Base-by-base conservation (phyloP, 1,140 invertebrate genomes). In the Platyura marginata region DNA sequence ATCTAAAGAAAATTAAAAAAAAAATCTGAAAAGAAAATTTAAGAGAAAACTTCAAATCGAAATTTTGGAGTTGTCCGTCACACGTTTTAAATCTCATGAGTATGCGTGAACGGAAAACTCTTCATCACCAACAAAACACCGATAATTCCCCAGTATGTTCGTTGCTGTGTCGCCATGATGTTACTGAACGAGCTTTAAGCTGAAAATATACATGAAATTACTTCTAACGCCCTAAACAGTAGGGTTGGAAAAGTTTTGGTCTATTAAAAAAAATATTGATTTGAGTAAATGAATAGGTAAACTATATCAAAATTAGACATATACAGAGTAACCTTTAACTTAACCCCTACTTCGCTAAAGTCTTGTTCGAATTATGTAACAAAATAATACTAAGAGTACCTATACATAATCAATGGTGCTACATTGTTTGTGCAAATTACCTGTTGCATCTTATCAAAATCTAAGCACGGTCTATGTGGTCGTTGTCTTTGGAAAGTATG, bases 401-500 rank as follows among this genome's bases (percentile, higher is more conserved):
- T n/a, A n/a, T n/a, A n/a, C n/a, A n/a, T n/a, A n/a, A n/a, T n/a
- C n/a, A n/a, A n/a, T n/a, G n/a, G n/a, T n/a, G n/a, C n/a, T n/a
- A n/a, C n/a, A n/a, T n/a, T n/a, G 25, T 29, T 29, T 8, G 25
- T 13, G 13, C 8, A 5, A 51, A 54, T 60, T 48, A 60, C 58
- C 49, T 60, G 58, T 68, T 91, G 88, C 88, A 93, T 93, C 72
- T 93, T 93, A 66, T 93, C 88, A 63, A 93, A 93, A 69, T 93
- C 87, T 55, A 93, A 72, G 65, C 83, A 88, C 48, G 88, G 88
- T 58, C 88, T 72, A 54, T 81, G 81, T 46, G 75, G 69, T 49
- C 71, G 62, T 52, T 71, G 70, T 54, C 68, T 73, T 69, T 47
- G 74, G 55, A 66, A 71, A 62, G 61, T 71, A 60, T 61, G 67